Evolutionary conservation across 1,140 invertebrate species (phyloP).

Genomic region (Drosophila nebulosa): DNA sequence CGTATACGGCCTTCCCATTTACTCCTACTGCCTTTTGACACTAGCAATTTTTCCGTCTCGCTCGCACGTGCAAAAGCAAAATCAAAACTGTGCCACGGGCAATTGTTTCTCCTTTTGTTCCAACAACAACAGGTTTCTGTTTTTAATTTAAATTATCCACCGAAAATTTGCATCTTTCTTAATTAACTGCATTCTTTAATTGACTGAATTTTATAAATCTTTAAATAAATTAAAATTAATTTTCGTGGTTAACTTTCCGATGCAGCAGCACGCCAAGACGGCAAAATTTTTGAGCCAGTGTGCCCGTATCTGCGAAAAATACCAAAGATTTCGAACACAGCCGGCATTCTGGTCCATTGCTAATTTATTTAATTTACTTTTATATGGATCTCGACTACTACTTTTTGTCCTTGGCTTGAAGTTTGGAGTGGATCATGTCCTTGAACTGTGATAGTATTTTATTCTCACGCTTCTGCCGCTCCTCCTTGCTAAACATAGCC

Average conservation of each 20-base stretch:
- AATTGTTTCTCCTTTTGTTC: no score
- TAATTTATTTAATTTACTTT: background rate
- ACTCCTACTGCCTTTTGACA: background rate
- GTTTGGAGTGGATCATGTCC: conserved; percentile 91
- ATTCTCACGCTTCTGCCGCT: conserved; percentile 96
- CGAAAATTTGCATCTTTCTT: background rate
- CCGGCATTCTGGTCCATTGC: background rate
- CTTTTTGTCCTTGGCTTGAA: conserved; percentile 81
- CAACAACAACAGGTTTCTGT: no score
- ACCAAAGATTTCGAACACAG: background rate
- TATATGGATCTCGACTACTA: conserved; percentile 16
- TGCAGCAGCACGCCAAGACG: background rate
- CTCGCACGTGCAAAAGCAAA: conserved; percentile 32
- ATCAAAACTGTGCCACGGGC: background rate
- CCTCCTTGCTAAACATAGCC: conserved; percentile 99
- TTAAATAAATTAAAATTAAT: background rate
- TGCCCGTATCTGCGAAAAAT: background rate
- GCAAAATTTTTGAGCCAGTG: background rate
- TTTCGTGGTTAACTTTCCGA: background rate
- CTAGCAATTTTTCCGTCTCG: conserved; percentile 1
- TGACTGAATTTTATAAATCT: background rate
- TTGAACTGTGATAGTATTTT: conserved; percentile 97
- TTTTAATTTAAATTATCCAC: background rate
- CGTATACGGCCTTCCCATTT: conserved; percentile 25
- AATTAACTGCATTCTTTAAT: background rate